Evolutionary conservation across 64 coral and sea anemone species (phyloP), one percentile per base, ranked within the genome.

Genomic region (Montipora sp.): DNA sequence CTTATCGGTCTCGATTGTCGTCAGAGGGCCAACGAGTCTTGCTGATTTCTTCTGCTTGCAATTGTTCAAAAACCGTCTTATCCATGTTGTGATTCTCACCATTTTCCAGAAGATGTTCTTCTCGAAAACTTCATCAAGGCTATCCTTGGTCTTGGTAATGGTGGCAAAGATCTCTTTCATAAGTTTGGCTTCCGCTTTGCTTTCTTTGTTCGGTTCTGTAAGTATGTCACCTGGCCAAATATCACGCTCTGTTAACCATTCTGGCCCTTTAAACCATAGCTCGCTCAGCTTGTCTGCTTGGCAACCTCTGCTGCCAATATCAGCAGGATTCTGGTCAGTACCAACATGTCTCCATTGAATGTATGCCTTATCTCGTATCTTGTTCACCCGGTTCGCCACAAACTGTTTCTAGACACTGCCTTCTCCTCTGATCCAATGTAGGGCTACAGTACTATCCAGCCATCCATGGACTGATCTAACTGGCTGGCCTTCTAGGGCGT

Each of bases 391-490:
- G 86, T 94, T 94, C 43, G 87, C 71, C 1, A 94, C 92, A 20
- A 94, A 57, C 53, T 57, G 53, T 57, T 57, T 57, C 78, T 94
- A 82, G 46, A 16, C 6, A 6, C 10, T 6, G 14, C 51, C 51
- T 19, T 87, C 92, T 27, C 9, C 21, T 0, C 81, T 69, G 14
- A 94, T 81, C 92, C 92, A 94, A 14, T 94, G 48, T n/a, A 94
- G 59, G 2, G 86, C 92, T 3, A 94, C 92, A 4, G 78, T 94
- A 45, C 87, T 94, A 59, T 94, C 92, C 7, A 89, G 87, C 92
- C 92, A 94, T 80, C 92, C 63, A 49, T 75, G 63, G 1, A 89
- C 76, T 47, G n/a, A 58, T 2, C 20, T 89, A 5, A 89, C 92
- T 49, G 77, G 63, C 19, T 44, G 50, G 8, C 77, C 85, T 46